Conservation (phyloP, 1,140 invertebrate genomes). For the Drosophila sechellia region DNA sequence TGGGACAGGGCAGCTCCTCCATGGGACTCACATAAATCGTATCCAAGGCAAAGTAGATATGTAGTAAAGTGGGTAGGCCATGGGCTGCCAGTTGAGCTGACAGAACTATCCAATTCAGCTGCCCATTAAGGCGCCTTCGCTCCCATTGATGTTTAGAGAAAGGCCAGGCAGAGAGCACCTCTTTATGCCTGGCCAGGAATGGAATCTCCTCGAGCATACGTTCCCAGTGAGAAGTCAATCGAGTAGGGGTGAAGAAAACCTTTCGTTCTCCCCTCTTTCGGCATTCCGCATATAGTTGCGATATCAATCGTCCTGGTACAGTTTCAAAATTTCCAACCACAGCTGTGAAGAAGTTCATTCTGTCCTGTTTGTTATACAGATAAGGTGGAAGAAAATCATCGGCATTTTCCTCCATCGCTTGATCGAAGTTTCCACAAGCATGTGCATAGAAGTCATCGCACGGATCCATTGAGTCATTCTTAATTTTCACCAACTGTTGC, state of each 20-base stretch:
- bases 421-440: constrained; percentile 65
- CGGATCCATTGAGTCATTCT: constrained; percentile 51
- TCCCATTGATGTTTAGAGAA: constrained; percentile 67
- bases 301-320: constrained; percentile 43
- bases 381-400: constrained; percentile 61
- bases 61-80: constrained; percentile 60
- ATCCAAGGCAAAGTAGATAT: constrained; percentile 70
- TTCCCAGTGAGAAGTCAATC: constrained; percentile 23
- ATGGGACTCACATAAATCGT: constrained; percentile 69
- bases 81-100: constrained; percentile 70
- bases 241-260: background rate
- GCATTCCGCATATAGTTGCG: constrained; percentile 62
- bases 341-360: constrained; percentile 65
- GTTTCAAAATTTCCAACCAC: constrained; percentile 58
- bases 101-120: constrained; percentile 65
- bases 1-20: constrained; percentile 53
- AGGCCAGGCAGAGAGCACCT: constrained; percentile 53
- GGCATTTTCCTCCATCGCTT: background rate
- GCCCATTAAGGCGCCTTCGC: constrained; percentile 22
- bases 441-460: constrained; percentile 76
- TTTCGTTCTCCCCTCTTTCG: constrained; percentile 12
- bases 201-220: constrained; percentile 54
- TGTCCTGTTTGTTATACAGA: constrained; percentile 74
- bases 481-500: constrained; percentile 50
- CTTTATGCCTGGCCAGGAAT: constrained; percentile 41